Base-by-base conservation (phyloP, 2,797 vertebrate genomes). In the Tragelaphus oryx region DNA sequence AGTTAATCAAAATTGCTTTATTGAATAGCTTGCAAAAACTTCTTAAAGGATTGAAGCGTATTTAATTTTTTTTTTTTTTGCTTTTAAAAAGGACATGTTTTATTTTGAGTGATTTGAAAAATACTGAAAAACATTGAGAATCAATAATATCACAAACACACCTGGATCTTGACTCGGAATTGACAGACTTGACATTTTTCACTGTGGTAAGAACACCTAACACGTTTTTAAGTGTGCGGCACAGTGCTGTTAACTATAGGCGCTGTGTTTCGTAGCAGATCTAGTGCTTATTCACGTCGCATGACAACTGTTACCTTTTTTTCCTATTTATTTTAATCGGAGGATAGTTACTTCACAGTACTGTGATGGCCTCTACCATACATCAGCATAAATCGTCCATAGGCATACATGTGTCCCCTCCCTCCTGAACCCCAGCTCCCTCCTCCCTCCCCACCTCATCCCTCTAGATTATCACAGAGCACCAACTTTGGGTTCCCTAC, bases 41-140 rank as follows among this genome's bases (percentile, higher is more conserved):
- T 62, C 71, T 48, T 44, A 52, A 75, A 96, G 59, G 33, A 28
- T 48, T 48, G 55, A 93, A 46, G 46, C 33, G 10, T 11, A 12
- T 12, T 71, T 71, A 20, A 4, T 16, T n/a, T n/a, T 62, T 71
- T 22, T 68, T 33, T 37, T 71, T 65, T 92, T 97, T 88, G 22
- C 26, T 93, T 97, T 96, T 86, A 91, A 59, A 80, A 86, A 50
- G 54, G 41, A 79, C 65, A 76, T 91, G 14, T 65, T 83, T 94
- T 92, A 91, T 92, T 96, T 95, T 55, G 26, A 94, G 14, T 87
- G 94, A 91, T 41, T 83, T 57, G 37, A 90, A 76, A 91, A 87
- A 78, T 89, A 89, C 10, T 80, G 68, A 62, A 96, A 95, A 87
- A 13, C 33, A 86, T 59, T 33, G 46, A 83, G 44, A 93, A 89